phyloP scores from a whole-genome alignment of 2,888 invertebrate genomes.

The Belgica antarctica region DNA sequence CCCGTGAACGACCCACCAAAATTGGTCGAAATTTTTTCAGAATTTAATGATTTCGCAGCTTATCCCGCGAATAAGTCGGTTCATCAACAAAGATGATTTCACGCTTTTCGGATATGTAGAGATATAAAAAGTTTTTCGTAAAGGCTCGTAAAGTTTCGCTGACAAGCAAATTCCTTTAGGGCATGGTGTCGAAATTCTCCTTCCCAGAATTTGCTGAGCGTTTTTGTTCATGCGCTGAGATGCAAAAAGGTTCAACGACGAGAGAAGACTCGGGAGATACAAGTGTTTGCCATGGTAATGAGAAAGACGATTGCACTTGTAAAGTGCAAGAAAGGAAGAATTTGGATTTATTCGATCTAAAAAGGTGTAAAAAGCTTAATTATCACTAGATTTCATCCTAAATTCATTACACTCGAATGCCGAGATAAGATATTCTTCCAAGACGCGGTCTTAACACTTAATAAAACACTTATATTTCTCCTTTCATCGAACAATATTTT shows the following conservation, averaged over 20 bases:
- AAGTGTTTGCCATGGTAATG: background rate
- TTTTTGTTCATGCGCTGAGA: background rate
- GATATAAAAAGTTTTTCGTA: conserved; percentile 7
- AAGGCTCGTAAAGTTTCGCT: background rate
- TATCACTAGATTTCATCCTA: background rate
- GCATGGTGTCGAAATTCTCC: background rate
- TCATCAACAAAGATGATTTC: too few relatives aligned
- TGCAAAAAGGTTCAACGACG: background rate
- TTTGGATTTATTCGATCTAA: conserved; percentile 26
- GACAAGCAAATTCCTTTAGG: too few relatives aligned
- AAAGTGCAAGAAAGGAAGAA: conserved; percentile 28
- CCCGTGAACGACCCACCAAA: too few relatives aligned
- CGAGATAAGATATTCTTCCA: conserved; percentile 7
- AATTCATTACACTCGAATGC: conserved; percentile 8
- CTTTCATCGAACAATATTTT: background rate
- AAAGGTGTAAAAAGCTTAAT: conserved; percentile 15
- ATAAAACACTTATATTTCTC: background rate
- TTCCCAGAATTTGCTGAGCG: background rate
- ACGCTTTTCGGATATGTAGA: conserved; percentile 15
- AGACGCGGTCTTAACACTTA: conserved; percentile 12
- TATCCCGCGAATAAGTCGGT: too few relatives aligned
- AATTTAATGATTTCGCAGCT: too few relatives aligned
- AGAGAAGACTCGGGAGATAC: background rate
- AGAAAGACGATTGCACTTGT: conserved; percentile 8
- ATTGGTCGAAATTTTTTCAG: too few relatives aligned